Evolutionary conservation across 64 coral and sea anemone species (phyloP).

Genomic region (Montipora foliosa): DNA sequence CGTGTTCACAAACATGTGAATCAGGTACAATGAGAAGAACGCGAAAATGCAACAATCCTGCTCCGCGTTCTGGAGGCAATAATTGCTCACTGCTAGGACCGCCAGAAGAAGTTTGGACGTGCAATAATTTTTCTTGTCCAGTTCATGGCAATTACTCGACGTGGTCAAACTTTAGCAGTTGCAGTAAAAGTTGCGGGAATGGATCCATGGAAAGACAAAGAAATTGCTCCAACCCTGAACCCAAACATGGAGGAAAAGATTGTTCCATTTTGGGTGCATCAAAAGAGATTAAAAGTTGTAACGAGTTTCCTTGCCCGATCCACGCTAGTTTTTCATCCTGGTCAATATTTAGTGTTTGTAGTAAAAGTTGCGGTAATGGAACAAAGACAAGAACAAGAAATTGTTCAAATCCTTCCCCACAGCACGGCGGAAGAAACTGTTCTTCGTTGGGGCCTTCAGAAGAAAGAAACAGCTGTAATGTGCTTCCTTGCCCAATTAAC

Average conservation of each 20-base stretch:
- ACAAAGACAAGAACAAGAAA: conserved; percentile 18
- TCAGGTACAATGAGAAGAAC: conserved; percentile 52
- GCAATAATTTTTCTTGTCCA: conserved; percentile 54
- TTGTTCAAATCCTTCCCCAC: conserved; percentile 78
- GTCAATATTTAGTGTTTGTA: conserved; percentile 39
- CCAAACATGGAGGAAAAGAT: conserved; percentile 77
- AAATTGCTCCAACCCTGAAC: conserved; percentile 77
- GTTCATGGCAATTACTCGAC: conserved; percentile 44
- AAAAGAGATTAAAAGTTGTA: conserved; percentile 52
- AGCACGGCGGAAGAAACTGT: conserved; percentile 83
- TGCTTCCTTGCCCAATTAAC: conserved; percentile 78
- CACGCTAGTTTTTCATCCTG: conserved; percentile 77
- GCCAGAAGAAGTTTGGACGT: conserved; percentile 28
- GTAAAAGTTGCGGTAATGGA: conserved; percentile 56
- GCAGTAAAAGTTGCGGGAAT: conserved; percentile 77
- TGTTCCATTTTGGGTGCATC: conserved; percentile 68
- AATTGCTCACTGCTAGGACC: conserved; percentile 47
- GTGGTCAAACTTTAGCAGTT: conserved; percentile 76
- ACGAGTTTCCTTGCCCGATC: conserved; percentile 75
- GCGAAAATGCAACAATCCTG: conserved; percentile 67
- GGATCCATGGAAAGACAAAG: conserved; percentile 68
- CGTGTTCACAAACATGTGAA: conserved; percentile 48
- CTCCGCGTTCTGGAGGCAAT: conserved; percentile 40
- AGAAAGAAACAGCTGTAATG: conserved; percentile 55
- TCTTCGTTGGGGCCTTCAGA: conserved; percentile 46